phyloP scores from a whole-genome alignment of 2,113 vertebrate species.

The Jacana jacana region DNA sequence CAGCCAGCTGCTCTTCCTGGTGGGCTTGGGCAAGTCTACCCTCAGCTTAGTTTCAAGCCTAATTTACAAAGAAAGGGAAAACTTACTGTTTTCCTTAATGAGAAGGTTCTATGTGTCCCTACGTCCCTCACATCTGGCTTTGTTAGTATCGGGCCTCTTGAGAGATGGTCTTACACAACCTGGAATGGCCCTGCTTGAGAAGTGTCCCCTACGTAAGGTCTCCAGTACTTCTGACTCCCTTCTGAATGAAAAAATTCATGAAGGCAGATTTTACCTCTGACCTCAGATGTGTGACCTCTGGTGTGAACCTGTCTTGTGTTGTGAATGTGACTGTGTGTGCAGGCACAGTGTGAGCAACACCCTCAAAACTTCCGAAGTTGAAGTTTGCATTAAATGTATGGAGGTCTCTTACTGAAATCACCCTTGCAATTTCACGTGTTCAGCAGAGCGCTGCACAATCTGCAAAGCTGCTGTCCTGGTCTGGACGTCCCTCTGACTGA shows the following conservation, averaged over 20 bases:
- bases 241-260: not conserved
- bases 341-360: not conserved
- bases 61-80: not conserved
- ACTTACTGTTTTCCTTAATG: not conserved
- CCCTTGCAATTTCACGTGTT: not conserved
- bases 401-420: not conserved
- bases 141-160: not conserved
- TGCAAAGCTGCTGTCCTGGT: not conserved
- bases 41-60: not conserved
- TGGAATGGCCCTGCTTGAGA: not conserved
- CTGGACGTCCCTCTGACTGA: not conserved
- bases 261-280: not conserved
- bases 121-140: not conserved
- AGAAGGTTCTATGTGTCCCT: not conserved
- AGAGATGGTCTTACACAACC: not conserved
- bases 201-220: not conserved
- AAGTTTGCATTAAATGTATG: rapidly evolving
- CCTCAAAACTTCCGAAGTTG: not conserved
- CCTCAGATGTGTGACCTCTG: not conserved
- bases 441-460: not conserved
- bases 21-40: not conserved
- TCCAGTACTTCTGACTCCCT: not conserved
- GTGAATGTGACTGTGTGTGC: not conserved
- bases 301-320: not conserved
- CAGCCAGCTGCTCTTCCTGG: not conserved